Evolutionary conservation across 2,888 invertebrate genomes (phyloP), one percentile per base, ranked within the genome.

Genomic region (Notocelia uddmanniana): DNA sequence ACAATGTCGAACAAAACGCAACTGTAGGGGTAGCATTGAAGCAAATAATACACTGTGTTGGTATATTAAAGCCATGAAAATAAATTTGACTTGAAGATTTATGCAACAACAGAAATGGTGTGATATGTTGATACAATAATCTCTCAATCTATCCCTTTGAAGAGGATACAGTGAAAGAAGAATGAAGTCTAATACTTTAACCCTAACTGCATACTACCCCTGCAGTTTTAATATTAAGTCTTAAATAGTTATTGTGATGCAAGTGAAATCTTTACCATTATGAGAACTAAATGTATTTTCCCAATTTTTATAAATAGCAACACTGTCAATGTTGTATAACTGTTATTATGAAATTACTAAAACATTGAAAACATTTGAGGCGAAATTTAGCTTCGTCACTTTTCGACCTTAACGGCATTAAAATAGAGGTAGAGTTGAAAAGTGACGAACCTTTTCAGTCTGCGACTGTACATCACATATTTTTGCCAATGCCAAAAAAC

Each of bases 201-300:
- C 31, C 11, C 18, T 23, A 41, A 19, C 26, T 21, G 41, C n/a
- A 19, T n/a, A 55, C 66, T 70, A 66, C 1, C 59, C 52, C 52
- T 66, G 52, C 52, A 54, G 58, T 52, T 11, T 55, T 70, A 59
- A 59, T 66, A 52, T 18, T 66, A 70, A 59, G 59, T 70, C 58
- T 64, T 64, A 64, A 64, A 50, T 52, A 63, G 15, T 5, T 37
- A 18, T 31, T 50, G 15, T 58, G 63, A 64, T 48, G 57, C 50
- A 19, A 64, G 19, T 11, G 13, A 63, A 18, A 68, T 3, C 52
- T 10, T 60, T 69, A 52, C 63, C 52, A 62, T 50, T 41, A 26
- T 45, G 52, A 58, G 31, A 54, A 37, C 54, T 37, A 48, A 62
- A 52, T 57, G 34, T 64, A 37, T 50, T 64, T 66, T 50, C 34